Conservation (phyloP, 2,113 vertebrate species). For the Pionites leucogaster region DNA sequence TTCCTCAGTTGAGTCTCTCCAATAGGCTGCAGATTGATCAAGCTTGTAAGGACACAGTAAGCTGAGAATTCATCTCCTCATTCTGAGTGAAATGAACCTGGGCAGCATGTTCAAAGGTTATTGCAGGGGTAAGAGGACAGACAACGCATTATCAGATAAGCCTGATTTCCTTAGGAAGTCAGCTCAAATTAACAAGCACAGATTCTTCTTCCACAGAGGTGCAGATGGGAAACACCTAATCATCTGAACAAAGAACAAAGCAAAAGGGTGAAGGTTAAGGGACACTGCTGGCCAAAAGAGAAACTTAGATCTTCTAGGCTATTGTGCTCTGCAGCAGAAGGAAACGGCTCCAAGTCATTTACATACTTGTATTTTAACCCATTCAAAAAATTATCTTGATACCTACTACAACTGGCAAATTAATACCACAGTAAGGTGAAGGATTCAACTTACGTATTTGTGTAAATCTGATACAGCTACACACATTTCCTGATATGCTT, state of each 20-base stretch:
- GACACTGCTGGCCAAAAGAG: background rate
- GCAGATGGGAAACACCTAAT: conserved; percentile 59
- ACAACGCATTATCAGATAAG: conserved; percentile 19
- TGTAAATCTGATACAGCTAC: background rate
- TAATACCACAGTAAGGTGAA: background rate
- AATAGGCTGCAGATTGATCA: background rate
- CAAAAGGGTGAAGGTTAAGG: conserved; percentile 37
- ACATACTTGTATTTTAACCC: conserved; percentile 11
- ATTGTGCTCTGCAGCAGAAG: background rate
- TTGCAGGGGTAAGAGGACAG: background rate
- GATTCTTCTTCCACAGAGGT: background rate
- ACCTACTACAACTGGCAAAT: background rate
- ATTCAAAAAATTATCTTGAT: conserved; percentile 1
- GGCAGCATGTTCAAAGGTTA: conserved; percentile 18
- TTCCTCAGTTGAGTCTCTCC: background rate
- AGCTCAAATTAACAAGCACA: conserved; percentile 27
- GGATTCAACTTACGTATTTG: background rate
- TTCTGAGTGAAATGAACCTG: background rate
- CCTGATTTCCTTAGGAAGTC: conserved; percentile 56
- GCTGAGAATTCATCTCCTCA: background rate
- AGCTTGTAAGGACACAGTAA: background rate
- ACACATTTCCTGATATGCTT: conserved; percentile 8
- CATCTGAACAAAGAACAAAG: conserved; percentile 51
- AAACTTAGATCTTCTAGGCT: background rate
- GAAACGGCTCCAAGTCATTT: background rate